Conservation (phyloP, 2,113 vertebrate species). For the Phoenicopterus ruber region DNA sequence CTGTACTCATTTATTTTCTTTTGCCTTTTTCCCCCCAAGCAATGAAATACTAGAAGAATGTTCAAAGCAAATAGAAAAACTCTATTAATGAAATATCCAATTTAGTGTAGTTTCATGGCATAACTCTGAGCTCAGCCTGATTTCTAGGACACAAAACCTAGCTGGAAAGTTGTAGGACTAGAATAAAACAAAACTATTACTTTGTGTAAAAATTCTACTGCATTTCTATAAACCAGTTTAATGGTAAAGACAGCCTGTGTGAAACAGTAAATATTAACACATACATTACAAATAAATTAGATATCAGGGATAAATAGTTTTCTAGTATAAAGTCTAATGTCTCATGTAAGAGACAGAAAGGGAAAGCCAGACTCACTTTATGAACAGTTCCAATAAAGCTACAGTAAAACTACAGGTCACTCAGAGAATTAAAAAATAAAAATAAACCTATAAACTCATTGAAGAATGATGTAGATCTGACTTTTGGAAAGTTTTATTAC, state of each 20-base stretch:
- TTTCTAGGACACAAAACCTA: background rate
- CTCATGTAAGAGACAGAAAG: background rate
- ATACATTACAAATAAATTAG: background rate
- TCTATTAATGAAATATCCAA: constrained; percentile 39
- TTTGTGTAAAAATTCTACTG: background rate
- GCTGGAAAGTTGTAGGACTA: background rate
- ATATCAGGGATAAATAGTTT: background rate
- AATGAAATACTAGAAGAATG: background rate
- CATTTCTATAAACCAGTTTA: background rate
- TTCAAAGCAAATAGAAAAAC: constrained; percentile 42
- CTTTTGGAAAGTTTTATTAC: background rate
- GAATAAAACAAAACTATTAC: background rate
- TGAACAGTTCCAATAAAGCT: background rate
- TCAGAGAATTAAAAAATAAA: background rate
- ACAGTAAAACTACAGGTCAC: background rate
- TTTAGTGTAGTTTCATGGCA: background rate
- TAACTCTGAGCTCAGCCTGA: background rate
- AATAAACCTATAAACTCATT: background rate
- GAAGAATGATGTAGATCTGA: background rate
- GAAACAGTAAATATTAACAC: background rate
- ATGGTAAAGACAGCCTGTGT: background rate
- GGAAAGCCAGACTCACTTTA: background rate
- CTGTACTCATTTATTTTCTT: constrained; percentile 30
- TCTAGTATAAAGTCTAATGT: background rate
- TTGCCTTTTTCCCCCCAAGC: background rate